Percentiles rank a stretch among this genome's conserved stretches.
phyloP scores from a whole-genome alignment of 2,797 vertebrate species.

The Lepidocolaptes lacrymiger region DNA sequence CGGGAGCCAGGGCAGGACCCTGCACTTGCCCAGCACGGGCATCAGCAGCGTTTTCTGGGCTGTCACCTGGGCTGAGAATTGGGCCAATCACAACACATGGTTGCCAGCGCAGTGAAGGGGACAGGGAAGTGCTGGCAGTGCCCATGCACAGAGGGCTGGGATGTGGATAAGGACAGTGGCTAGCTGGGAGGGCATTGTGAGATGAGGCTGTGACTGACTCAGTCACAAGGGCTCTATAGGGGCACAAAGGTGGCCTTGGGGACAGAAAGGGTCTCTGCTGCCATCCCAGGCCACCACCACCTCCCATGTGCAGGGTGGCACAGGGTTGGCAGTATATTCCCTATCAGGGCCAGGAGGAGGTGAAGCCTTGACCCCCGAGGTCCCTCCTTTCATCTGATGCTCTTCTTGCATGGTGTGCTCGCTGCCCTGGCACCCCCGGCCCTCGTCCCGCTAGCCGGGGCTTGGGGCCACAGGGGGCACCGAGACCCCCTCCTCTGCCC shows the following conservation, averaged over 20 bases:
- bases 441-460: neutral
- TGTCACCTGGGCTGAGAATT: neutral
- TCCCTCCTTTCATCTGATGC: neutral
- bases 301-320: too few relatives aligned
- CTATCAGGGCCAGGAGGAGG: too few relatives aligned
- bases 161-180: neutral
- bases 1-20: neutral
- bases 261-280: neutral
- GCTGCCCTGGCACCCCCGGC: neutral
- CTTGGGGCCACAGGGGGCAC: rapidly evolving
- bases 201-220: neutral
- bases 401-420: too few relatives aligned
- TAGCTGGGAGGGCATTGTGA: rapidly evolving
- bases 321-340: rapidly evolving
- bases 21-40: rapidly evolving
- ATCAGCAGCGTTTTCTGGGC: neutral
- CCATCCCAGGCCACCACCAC: neutral
- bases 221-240: rapidly evolving
- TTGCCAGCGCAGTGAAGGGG: rapidly evolving
- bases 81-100: neutral
- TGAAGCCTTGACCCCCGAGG: neutral
- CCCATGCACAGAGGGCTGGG: neutral
- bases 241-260: neutral
- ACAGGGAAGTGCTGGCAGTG: neutral
- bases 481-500: rapidly evolving